These are phyloP conservation scores for Tragelaphus buxtoni DNA, from an alignment of 2,113 vertebrate genomes.

Conservation along the genomic window DNA sequence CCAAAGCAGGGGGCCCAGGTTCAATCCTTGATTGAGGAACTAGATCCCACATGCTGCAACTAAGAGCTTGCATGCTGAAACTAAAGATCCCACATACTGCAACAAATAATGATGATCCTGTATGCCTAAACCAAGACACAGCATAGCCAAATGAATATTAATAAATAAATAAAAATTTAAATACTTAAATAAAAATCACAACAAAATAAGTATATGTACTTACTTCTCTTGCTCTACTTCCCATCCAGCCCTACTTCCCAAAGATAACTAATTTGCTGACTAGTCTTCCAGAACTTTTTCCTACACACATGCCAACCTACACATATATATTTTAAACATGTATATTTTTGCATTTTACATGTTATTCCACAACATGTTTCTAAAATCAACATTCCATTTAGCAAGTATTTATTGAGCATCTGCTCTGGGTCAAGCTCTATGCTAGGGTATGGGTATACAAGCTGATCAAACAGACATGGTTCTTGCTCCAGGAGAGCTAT, in stretches of 20 bases:
- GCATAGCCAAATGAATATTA: not conserved
- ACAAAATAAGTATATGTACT: not conserved
- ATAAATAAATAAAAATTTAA: not conserved
- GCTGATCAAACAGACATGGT: not conserved
- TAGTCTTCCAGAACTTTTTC: slow-evolving; percentile 16
- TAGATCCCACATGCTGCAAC: not conserved
- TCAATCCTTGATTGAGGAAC: not conserved
- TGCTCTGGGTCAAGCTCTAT: not conserved
- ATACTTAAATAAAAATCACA: not conserved
- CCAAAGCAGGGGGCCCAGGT: not conserved
- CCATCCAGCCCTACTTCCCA: not conserved
- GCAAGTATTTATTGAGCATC: not conserved
- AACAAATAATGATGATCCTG: not conserved
- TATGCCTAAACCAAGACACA: not conserved
- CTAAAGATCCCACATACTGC: not conserved
- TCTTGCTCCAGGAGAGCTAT: not conserved
- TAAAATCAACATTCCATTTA: not conserved
- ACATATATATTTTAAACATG: not conserved
- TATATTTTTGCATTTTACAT: not conserved
- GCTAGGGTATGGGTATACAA: not conserved
- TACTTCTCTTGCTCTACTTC: not conserved
- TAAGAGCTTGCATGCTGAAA: not conserved
- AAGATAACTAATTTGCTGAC: not conserved
- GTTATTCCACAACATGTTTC: not conserved
- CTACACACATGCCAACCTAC: not conserved